These are phyloP conservation scores for Trichomalopsis sarcophagae DNA, from an alignment of 1,140 invertebrate species.

Conservation along the genomic window DNA sequence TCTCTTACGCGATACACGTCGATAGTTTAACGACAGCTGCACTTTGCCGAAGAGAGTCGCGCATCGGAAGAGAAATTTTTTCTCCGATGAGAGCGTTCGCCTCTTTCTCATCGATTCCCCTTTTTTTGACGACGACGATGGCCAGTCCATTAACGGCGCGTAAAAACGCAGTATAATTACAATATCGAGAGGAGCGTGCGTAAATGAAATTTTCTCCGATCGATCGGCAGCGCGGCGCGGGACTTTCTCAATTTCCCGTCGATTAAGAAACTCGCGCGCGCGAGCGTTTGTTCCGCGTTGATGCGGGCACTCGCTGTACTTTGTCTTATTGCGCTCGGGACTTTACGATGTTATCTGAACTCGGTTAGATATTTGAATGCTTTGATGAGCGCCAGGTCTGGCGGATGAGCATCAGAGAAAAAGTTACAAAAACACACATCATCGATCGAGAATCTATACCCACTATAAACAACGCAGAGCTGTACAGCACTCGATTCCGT, in stretches of 20 bases:
- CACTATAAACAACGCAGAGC: background rate
- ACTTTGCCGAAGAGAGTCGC: background rate
- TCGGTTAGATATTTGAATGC: background rate
- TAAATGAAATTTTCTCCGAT: constrained; percentile 34
- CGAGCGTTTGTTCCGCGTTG: background rate
- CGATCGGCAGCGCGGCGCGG: background rate
- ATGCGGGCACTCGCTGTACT: background rate
- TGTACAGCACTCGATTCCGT: background rate
- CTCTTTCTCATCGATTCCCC: background rate
- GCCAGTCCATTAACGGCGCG: background rate
- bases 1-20: background rate
- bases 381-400: too few species aligned
- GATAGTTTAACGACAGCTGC: constrained; percentile 9
- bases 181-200: constrained; percentile 23
- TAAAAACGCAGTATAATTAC: constrained; percentile 36
- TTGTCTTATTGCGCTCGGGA: constrained; percentile 6
- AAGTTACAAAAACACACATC: too few species aligned
- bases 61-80: background rate
- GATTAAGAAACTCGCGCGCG: constrained; percentile 30
- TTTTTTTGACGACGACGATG: background rate
- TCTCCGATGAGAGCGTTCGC: background rate
- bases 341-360: background rate
- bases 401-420: too few species aligned
- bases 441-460: background rate
- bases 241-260: constrained; percentile 47